Percentiles rank a stretch among this genome's conserved stretches.
These are phyloP conservation scores for Myathropa florea DNA, from an alignment of 2,888 invertebrate species.

Conservation along the genomic window DNA sequence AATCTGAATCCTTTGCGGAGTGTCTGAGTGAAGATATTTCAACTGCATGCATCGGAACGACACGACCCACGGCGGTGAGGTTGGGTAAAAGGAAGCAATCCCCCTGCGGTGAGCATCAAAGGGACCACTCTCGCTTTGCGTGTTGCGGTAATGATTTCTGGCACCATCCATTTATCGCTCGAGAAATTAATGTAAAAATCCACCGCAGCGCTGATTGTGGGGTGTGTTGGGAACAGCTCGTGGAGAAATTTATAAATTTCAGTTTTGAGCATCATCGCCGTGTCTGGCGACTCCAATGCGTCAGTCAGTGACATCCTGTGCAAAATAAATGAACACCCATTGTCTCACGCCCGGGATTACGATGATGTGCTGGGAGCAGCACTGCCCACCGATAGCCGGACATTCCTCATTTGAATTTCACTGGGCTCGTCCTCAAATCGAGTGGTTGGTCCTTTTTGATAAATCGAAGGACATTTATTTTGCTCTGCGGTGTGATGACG, in stretches of 20 bases:
- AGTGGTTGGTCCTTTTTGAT: constrained; percentile 44
- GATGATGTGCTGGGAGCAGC: not conserved
- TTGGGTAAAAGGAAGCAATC: constrained; percentile 34
- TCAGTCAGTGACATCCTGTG: constrained; percentile 68
- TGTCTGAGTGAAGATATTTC: constrained; percentile 66
- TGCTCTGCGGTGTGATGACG: constrained; percentile 18
- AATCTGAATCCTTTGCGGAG: constrained; percentile 64
- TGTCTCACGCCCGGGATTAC: constrained; percentile 58
- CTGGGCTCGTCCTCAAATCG: constrained; percentile 3
- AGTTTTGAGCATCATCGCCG: no score
- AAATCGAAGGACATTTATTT: constrained; percentile 59
- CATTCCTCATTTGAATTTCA: constrained; percentile 32
- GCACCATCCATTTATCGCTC: constrained; percentile 66
- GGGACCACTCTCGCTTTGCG: constrained; percentile 43
- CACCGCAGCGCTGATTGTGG: constrained; percentile 38
- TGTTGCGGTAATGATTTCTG: constrained; percentile 68
- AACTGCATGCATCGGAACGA: constrained; percentile 39
- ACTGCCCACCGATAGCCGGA: not conserved
- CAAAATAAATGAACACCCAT: constrained; percentile 67
- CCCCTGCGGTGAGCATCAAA: constrained; percentile 64
- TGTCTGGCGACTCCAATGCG: constrained; percentile 32
- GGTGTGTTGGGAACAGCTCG: constrained; percentile 30
- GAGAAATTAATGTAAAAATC: constrained; percentile 67
- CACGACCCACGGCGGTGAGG: not conserved
- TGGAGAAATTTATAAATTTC: constrained; percentile 60